Evolutionary conservation across 2,113 vertebrate genomes (phyloP), one percentile per base, ranked within the genome.

Genomic region (Colistium nudipinnis): DNA sequence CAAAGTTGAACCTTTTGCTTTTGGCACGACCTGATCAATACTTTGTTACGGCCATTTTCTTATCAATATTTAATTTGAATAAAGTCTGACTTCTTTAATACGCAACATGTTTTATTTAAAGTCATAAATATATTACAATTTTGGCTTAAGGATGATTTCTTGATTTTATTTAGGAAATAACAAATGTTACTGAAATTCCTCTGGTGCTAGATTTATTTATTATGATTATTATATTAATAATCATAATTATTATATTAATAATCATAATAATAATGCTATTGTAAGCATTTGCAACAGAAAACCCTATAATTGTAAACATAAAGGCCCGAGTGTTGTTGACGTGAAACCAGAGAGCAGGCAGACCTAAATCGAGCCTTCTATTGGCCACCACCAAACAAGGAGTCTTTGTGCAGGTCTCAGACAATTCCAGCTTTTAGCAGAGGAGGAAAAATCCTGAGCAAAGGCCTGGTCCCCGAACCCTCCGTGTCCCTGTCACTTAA

Each of bases 401-500:
- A 45, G 66, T 43, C 89, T 87, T 90, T 90, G 88, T 90, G 45
- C 69, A 66, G 12, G 0, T 6, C 20, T 11, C 54, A 4, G 22
- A 86, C 74, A 86, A 79, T 74, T 60, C 63, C 65, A 30, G 76
- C 74, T 9, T 86, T 89, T 62, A 90, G 20, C 62, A 65, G 3
- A 38, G 65, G 47, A 56, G 28, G 48, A 52, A 60, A 48, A 53
- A 52, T 33, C 28, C n/a, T 6, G 30, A 49, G 54, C 53, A 10
- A 2, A 13, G 1, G 44, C 73, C 27, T 1, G 31, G 30, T 45
- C 33, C 62, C 68, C 38, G 24, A 16, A 30, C 53, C 59, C 22
- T 53, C n/a, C n/a, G 51, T 65, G 55, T 60, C 56, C 43, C 41
- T 22, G 1, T 13, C 44, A 4, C 1, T 4, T 33, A 14, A 57